These are phyloP conservation scores for Ciconia stormi DNA, from an alignment of 2,113 vertebrate genomes.

Conservation along the genomic window DNA sequence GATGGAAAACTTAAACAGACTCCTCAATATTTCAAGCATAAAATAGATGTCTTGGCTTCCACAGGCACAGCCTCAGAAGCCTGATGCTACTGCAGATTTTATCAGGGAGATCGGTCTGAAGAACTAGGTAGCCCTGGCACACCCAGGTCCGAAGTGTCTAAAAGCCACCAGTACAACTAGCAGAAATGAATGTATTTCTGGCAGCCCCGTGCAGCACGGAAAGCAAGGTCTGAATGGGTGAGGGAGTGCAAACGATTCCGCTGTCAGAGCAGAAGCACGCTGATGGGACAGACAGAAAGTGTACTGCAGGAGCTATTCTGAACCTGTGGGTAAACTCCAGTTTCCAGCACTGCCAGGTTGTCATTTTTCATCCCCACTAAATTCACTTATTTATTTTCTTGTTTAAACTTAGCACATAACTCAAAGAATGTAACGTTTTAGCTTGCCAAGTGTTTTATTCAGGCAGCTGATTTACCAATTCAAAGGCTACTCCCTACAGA, in stretches of 20 bases:
- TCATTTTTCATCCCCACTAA: background rate
- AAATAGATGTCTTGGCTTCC: background rate
- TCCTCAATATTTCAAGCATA: background rate
- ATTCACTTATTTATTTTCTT: background rate
- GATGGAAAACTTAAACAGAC: background rate
- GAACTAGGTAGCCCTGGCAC: background rate
- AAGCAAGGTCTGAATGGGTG: background rate
- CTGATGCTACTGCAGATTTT: background rate
- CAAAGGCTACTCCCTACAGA: slow-evolving; percentile 61
- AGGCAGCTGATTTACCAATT: slow-evolving; percentile 66
- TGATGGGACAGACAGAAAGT: background rate
- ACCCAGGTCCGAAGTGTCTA: background rate
- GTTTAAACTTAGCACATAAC: slow-evolving; percentile 10
- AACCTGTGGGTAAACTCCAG: background rate
- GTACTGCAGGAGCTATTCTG: background rate
- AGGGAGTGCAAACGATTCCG: fast-evolving
- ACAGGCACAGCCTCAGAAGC: background rate
- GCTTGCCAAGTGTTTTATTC: slow-evolving; percentile 50
- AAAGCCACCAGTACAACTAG: background rate
- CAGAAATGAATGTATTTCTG: background rate
- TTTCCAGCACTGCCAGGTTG: background rate
- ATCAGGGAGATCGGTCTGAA: background rate
- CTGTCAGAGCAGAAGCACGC: background rate
- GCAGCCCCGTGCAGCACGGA: background rate
- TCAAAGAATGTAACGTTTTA: background rate